Evolutionary conservation across 64 coral and sea anemone species (phyloP).

Genomic region (Porites lutea): DNA sequence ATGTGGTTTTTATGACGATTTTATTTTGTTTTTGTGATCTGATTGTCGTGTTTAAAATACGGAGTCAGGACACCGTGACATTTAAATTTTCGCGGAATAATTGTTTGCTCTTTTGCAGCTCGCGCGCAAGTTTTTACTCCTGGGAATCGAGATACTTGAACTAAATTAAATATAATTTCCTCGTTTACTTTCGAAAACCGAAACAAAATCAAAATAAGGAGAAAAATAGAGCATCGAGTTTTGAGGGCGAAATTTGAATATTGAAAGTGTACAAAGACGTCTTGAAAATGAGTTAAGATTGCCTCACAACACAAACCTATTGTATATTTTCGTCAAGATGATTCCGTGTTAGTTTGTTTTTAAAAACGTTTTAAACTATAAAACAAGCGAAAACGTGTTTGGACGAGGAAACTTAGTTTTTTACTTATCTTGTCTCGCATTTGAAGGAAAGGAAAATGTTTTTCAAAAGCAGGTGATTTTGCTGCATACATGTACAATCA

Average conservation of each 20-base stretch:
- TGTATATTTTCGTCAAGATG: too few relatives aligned
- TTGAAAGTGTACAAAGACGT: neutral
- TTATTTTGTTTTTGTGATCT: neutral
- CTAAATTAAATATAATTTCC: neutral
- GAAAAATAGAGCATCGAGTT: neutral
- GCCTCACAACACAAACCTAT: neutral
- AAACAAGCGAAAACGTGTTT: neutral
- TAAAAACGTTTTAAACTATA: too few relatives aligned
- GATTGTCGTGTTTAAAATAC: neutral
- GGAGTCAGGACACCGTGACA: neutral
- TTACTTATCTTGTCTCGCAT: neutral
- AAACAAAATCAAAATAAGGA: neutral
- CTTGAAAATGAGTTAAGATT: too few relatives aligned
- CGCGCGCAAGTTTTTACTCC: neutral
- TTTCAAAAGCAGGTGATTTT: neutral
- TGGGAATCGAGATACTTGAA: neutral
- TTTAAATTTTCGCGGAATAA: slow-evolving; percentile 13
- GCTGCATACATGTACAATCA: neutral
- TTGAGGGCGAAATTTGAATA: neutral
- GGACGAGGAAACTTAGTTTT: neutral
- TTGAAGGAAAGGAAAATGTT: neutral
- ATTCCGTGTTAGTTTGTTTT: too few relatives aligned
- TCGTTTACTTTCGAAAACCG: neutral
- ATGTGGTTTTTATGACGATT: neutral
- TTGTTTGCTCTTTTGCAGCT: slow-evolving; percentile 44